Base-by-base conservation (phyloP, 1,140 invertebrate species). In the Pemphigus obesinymphae region DNA sequence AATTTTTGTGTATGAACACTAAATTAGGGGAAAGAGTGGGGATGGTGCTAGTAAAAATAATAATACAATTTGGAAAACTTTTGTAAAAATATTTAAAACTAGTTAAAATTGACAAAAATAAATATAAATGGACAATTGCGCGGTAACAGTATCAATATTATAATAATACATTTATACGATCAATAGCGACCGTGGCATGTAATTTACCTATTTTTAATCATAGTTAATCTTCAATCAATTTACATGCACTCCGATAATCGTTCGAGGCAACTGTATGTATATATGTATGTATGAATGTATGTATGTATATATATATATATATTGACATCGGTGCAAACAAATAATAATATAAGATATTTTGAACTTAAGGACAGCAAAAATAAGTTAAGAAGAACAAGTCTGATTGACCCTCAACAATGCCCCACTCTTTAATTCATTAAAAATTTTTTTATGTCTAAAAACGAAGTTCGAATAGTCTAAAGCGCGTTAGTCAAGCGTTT, bases 401-500 rank as follows among this genome's bases (percentile, higher is more conserved):
- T 61, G 76, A 78, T 80, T 58, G 37, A 80, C 76, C 58, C 5
- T 23, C 48, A 80, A 63, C 34, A 80, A 63, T 29, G 7, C 37
- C 55, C 76, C 53, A 80, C 76, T 61, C 76, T 63, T 80, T 80
- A 45, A 80, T 45, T 80, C 61, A 58, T 40, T 78, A 29, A 40
- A 37, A 58, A 80, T 11, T 45, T 17, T 31, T 80, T 23, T 80
- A 80, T 53, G 17, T 63, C 55, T 58, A 58, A 78, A 43, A 80
- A 63, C 17, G 17, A 61, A 80, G n/a, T 40, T 61, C 13, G 20
- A 80, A 61, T 80, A 63, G n/a, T 61, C 76, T 80, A 80, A 78
- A 80, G 76, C 76, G 76, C 55, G 55, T 80, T 63, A 80, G 76
- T 80, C 37, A 80, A 80, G 76, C 76, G 53, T 80, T 80, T 80